These are phyloP conservation scores for Malurus elegans DNA, from an alignment of 2,113 vertebrate genomes.

Conservation along the genomic window DNA sequence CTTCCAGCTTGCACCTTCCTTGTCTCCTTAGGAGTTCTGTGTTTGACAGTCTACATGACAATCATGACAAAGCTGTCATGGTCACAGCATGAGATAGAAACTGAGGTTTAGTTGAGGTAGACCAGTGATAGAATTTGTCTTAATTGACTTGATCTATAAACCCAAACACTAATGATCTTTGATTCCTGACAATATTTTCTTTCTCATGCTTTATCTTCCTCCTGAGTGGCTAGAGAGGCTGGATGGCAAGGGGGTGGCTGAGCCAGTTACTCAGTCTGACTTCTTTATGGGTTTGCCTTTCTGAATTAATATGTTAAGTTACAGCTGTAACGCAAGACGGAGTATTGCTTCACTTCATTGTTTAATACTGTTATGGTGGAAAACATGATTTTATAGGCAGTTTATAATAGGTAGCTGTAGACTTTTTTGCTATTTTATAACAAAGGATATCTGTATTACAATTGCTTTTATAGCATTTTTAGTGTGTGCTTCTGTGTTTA, in stretches of 20 bases:
- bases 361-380: neutral
- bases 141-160: neutral
- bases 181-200: neutral
- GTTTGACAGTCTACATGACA: neutral
- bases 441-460: neutral
- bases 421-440: constrained; percentile 25
- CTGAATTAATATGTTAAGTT: neutral
- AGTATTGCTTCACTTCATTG: neutral
- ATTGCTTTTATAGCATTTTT: neutral
- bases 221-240: neutral
- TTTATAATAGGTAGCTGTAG: neutral
- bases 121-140: neutral
- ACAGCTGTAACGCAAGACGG: neutral
- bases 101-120: neutral
- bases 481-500: neutral
- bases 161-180: neutral
- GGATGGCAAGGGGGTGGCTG: neutral
- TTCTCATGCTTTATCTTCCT: neutral
- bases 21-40: neutral
- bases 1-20: neutral
- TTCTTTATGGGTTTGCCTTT: neutral
- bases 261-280: neutral
- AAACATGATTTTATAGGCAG: neutral
- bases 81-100: neutral
- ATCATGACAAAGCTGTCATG: neutral